A percentile compares a stretch with the other conserved stretches of the same genome.
Evolutionary conservation across 2,113 vertebrate species (phyloP).

Genomic region (Ailurus styani): DNA sequence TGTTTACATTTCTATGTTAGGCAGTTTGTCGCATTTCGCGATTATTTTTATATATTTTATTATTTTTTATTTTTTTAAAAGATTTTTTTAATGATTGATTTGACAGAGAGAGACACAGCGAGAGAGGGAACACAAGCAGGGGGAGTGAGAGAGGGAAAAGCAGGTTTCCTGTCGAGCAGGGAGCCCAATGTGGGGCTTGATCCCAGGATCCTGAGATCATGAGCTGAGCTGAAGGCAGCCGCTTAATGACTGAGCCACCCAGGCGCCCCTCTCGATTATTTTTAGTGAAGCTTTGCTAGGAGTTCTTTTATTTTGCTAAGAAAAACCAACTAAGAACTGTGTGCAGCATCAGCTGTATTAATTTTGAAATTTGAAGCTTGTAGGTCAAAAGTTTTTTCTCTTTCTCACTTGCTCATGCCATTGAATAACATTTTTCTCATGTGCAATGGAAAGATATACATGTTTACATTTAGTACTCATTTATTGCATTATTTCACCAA

Average conservation of each 20-base stretch:
- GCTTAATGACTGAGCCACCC: too few species aligned
- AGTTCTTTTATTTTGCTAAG: neutral
- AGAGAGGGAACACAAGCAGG: too few species aligned
- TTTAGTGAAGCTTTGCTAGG: neutral
- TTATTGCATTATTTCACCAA: neutral
- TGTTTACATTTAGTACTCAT: neutral
- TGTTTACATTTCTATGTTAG: neutral
- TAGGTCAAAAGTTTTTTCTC: neutral
- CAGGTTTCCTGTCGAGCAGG: too few species aligned
- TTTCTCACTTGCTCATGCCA: neutral
- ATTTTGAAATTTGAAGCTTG: neutral
- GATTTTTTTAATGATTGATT: too few species aligned
- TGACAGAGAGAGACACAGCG: too few species aligned
- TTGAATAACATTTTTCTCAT: neutral
- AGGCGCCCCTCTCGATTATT: fast-evolving
- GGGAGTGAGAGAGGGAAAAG: too few species aligned
- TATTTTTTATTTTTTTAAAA: too few species aligned
- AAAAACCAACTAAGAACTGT: too few species aligned
- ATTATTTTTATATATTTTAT: fast-evolving
- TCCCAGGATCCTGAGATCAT: too few species aligned
- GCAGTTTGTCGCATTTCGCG: neutral
- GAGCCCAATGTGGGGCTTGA: too few species aligned
- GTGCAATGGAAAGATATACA: neutral
- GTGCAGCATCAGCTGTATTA: neutral
- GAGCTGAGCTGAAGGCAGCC: too few species aligned